These are phyloP conservation scores for Edolisoma coerulescens DNA, from an alignment of 2,113 vertebrate genomes.

Conservation along the genomic window DNA sequence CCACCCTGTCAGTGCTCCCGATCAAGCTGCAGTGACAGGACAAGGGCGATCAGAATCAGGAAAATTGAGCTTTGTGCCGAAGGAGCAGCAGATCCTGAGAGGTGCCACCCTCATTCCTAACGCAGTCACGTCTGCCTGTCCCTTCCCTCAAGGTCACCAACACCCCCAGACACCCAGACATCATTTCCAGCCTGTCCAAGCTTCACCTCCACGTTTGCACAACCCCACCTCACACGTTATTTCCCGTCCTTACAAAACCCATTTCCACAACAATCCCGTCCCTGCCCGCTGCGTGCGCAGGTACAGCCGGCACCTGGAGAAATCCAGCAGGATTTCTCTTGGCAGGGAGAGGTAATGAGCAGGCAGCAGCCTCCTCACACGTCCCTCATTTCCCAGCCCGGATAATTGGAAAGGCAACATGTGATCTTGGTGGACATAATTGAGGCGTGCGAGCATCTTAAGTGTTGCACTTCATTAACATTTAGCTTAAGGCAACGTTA, in stretches of 20 bases:
- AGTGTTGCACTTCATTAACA: constrained; percentile 50
- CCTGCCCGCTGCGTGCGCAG: accelerated
- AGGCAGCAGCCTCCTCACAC: neutral
- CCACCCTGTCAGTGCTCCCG: neutral
- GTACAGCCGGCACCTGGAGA: neutral
- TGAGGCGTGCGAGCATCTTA: neutral
- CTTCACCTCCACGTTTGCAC: neutral
- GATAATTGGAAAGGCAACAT: constrained; percentile 41
- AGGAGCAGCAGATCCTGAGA: neutral
- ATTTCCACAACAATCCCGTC: accelerated
- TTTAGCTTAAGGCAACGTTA: constrained; percentile 44
- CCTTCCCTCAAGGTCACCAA: neutral
- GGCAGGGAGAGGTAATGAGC: neutral
- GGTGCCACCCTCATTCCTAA: neutral
- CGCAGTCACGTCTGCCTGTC: neutral
- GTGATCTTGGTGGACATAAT: constrained; percentile 17
- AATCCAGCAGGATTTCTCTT: neutral
- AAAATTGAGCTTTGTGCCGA: neutral
- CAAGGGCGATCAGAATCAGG: neutral
- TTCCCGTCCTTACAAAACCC: neutral
- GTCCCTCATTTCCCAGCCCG: neutral
- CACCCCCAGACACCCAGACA: neutral
- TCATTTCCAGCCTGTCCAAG: neutral
- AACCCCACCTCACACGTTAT: accelerated
- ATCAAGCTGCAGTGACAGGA: neutral